Base-by-base conservation (phyloP, 2,888 invertebrate species). In the Leistus spinibarbis region DNA sequence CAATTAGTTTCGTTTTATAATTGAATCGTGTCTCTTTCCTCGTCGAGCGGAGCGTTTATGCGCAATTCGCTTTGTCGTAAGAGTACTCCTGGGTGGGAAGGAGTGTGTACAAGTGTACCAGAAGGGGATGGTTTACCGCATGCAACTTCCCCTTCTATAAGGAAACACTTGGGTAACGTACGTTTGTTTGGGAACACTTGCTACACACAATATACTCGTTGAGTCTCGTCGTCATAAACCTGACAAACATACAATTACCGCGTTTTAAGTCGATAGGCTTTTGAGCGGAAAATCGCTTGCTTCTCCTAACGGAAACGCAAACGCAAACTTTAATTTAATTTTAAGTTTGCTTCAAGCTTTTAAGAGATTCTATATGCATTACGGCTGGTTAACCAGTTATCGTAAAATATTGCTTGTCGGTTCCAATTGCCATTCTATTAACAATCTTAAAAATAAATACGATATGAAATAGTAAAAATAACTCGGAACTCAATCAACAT, bases 1-100 rank as follows among this genome's bases (percentile, higher is more conserved):
- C 60, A 60, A 60, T 60, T 60, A 60, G 60, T 60, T 22, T 19
- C 22, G 60, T 60, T 60, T 60, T 60, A 60, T 60, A 60, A 60
- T 60, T 60, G 60, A 60, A 60, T 60, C 60, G 20, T 60, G 60
- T 60, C 60, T 60, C 60, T 40, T 40, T 40, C 40, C 40, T 40
- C 40, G 40, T 7, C 40, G 13, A 40, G 40, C 40, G 40, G 40
- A 40, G 40, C 40, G 40, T 40, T 40, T 40, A 40, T 40, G 13
- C 40, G 40, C 40, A 40, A 40, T 40, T 40, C 40, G 40, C 40
- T 40, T 40, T 40, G 40, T 40, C 40, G 40, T 40, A 40, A 40
- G 40, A 13, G 40, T 40, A 40, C 40, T 40, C 40, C 13, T 5
- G 40, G 40, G 40, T 40, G 40, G n/a, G n/a, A n/a, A 40, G 40